phyloP scores from a whole-genome alignment of 37 sponge, comb jelly and placozoan species.

The Haliclona indistincta region DNA sequence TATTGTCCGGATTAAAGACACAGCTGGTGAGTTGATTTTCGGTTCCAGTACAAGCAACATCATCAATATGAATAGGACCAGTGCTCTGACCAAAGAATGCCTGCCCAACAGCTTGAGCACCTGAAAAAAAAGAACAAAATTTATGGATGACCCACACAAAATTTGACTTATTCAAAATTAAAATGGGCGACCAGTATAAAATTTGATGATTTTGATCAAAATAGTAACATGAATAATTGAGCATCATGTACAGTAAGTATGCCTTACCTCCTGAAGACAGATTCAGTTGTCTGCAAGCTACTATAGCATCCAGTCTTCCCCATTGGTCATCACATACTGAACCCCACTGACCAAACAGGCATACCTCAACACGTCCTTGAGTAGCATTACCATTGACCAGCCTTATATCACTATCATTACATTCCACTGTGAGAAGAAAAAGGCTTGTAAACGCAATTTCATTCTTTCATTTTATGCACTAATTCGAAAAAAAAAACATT shows the following conservation, averaged over 20 bases:
- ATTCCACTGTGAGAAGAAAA: no score
- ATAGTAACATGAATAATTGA: no score
- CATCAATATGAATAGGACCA: slow-evolving; percentile 22
- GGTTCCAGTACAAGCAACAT: slow-evolving; percentile 26
- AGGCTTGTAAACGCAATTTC: no score
- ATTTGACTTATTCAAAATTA: no score
- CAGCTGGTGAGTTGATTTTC: slow-evolving; percentile 20
- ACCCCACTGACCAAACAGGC: neutral
- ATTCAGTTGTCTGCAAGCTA: neutral
- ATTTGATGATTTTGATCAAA: no score
- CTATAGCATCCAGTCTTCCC: neutral
- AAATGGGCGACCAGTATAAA: no score
- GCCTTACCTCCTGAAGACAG: neutral
- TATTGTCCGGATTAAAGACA: neutral
- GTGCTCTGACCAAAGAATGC: slow-evolving; percentile 11
- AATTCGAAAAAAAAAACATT: no score
- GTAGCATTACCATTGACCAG: neutral
- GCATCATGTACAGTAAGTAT: no score
- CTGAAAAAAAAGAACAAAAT: no score
- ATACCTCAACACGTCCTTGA: slow-evolving; percentile 1
- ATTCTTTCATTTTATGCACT: no score
- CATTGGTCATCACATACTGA: neutral
- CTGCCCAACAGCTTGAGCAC: no score
- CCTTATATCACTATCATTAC: neutral
- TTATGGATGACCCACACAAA: no score